A percentile compares a stretch with the other conserved stretches of the same genome.
Evolutionary conservation across 2,113 vertebrate genomes (phyloP).

Genomic region (Haliaeetus leucogaster): DNA sequence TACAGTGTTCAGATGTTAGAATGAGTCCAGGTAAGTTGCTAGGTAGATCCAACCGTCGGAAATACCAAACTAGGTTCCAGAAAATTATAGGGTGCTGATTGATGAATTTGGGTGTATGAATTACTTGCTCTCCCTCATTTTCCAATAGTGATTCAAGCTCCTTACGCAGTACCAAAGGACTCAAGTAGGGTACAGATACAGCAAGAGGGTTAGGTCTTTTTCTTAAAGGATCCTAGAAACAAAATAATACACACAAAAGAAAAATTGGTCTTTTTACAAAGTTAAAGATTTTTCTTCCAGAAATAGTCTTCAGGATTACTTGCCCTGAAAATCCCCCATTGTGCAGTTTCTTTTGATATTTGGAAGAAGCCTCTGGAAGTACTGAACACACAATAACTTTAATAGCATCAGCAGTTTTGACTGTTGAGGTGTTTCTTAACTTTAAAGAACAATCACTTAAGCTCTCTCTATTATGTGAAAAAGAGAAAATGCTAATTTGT

Average conservation of each 20-base stretch:
- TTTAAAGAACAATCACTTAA: neutral
- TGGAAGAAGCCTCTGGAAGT: neutral
- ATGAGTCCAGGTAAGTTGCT: slow-evolving; percentile 93
- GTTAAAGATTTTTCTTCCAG: neutral
- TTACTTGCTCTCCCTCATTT: slow-evolving; percentile 96
- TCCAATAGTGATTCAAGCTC: slow-evolving; percentile 95
- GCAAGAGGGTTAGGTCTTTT: slow-evolving; percentile 85
- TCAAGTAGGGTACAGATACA: slow-evolving; percentile 94
- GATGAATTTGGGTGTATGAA: slow-evolving; percentile 95
- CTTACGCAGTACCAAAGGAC: slow-evolving; percentile 93
- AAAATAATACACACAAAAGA: neutral
- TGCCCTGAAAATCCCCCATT: neutral
- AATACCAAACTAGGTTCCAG: slow-evolving; percentile 99
- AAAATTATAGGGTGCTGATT: slow-evolving; percentile 98
- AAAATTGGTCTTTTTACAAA: neutral
- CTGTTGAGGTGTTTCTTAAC: neutral
- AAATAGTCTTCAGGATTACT: neutral
- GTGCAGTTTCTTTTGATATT: neutral
- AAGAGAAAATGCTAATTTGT: neutral
- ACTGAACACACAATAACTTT: neutral
- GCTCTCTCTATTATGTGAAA: neutral
- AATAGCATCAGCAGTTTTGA: neutral
- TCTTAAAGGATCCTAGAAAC: slow-evolving; percentile 82
- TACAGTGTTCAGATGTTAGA: slow-evolving; percentile 95
- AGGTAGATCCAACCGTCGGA: slow-evolving; percentile 89